Conservation (phyloP, 2,888 invertebrate species). For the Auanema sp. region DNA sequence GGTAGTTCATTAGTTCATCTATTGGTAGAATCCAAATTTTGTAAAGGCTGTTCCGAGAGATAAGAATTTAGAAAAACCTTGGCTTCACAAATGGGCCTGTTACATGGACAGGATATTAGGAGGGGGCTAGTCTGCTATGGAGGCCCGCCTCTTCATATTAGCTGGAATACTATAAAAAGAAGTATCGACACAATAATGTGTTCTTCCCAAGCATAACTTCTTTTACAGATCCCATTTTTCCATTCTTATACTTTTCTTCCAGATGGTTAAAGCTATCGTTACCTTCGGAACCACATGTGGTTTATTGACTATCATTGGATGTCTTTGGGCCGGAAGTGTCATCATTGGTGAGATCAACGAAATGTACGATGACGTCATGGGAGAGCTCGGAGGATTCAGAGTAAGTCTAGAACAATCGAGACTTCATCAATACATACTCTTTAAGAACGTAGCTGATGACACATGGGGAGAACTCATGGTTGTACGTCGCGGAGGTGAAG, state of each 20-base stretch:
- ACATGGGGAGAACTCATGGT: conserved; percentile 46
- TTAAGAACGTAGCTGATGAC: conserved; percentile 46
- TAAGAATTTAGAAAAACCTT: too few relatives aligned
- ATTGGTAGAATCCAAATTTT: too few relatives aligned
- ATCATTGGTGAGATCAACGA: conserved; percentile 50
- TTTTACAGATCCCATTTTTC: not conserved
- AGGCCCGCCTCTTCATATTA: too few relatives aligned
- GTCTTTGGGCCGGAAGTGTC: conserved; percentile 46
- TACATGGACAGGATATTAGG: too few relatives aligned
- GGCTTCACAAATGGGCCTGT: too few relatives aligned
- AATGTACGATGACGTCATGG: conserved; percentile 54
- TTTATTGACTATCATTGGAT: conserved; percentile 35
- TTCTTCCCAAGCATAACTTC: too few relatives aligned
- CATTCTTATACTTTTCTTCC: conserved; percentile 5
- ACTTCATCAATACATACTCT: not conserved
- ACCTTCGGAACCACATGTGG: conserved; percentile 48
- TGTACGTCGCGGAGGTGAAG: conserved; percentile 38
- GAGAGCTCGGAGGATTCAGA: conserved; percentile 47
- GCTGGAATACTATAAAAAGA: too few relatives aligned
- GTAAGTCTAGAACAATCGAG: conserved; percentile 14
- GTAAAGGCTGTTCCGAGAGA: too few relatives aligned
- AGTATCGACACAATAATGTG: too few relatives aligned
- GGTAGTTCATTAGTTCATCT: too few relatives aligned
- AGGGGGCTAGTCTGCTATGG: too few relatives aligned
- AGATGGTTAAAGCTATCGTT: conserved; percentile 46